Conservation (phyloP, 2,888 invertebrate genomes). For the Chymomyza caudatula region DNA sequence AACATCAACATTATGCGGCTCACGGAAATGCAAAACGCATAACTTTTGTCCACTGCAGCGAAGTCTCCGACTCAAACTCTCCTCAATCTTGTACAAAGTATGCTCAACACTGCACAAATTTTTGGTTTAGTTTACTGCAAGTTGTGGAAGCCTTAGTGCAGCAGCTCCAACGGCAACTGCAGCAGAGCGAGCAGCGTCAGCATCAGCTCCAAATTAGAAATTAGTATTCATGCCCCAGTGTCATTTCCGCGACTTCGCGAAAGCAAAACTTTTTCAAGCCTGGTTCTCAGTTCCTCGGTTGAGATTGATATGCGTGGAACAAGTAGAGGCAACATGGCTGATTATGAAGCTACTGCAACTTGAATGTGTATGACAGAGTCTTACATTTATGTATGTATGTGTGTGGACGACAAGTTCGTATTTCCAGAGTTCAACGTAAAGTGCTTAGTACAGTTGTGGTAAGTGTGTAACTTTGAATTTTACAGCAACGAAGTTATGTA, state of each 20-base stretch:
- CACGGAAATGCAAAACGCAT: conserved; percentile 51
- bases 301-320: conserved; percentile 47
- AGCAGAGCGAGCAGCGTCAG: conserved; percentile 10
- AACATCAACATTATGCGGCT: not conserved
- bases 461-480: too few species aligned
- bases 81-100: conserved; percentile 54
- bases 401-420: conserved; percentile 45
- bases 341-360: conserved; percentile 40
- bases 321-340: conserved; percentile 51
- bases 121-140: conserved; percentile 59
- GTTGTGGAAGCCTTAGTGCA: conserved; percentile 10
- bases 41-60: conserved; percentile 53
- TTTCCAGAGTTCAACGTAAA: conserved; percentile 54
- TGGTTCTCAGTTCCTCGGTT: not conserved
- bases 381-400: not conserved
- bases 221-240: conserved; percentile 77
- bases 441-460: conserved; percentile 41
- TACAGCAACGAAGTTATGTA: too few species aligned
- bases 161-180: conserved; percentile 3
- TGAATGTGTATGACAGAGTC: conserved; percentile 17
- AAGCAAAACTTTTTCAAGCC: conserved; percentile 46
- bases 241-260: conserved; percentile 72
- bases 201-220: conserved; percentile 74
- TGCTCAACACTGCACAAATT: conserved; percentile 57
- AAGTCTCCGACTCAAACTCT: conserved; percentile 5